These are phyloP conservation scores for Sphinx pinastri DNA, from an alignment of 2,888 invertebrate genomes.

Conservation along the genomic window DNA sequence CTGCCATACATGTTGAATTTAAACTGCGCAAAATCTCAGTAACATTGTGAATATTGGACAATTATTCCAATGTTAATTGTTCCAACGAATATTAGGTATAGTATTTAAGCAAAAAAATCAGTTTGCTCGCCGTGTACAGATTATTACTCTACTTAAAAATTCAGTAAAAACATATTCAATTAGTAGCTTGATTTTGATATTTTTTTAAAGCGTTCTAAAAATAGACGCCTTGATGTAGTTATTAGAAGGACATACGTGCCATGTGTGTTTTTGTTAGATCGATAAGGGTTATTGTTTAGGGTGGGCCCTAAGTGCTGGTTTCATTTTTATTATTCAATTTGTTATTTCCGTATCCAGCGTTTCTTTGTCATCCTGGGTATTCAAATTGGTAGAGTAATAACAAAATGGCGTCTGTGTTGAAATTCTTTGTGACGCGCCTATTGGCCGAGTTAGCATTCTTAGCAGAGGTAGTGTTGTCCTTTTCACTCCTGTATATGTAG, in stretches of 20 bases:
- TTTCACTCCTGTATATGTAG: conserved; percentile 18
- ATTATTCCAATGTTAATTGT: conserved; percentile 76
- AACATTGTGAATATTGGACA: conserved; percentile 75
- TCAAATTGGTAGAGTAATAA: conserved; percentile 62
- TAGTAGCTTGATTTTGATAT: conserved; percentile 9
- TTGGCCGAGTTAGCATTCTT: conserved; percentile 28
- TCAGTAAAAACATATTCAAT: conserved; percentile 17
- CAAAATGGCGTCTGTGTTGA: conserved; percentile 58
- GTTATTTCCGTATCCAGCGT: conserved; percentile 28
- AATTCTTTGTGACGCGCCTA: conserved; percentile 38
- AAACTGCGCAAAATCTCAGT: conserved; percentile 66
- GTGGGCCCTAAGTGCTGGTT: conserved; percentile 20
- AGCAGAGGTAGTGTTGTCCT: conserved; percentile 2
- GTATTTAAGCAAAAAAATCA: conserved; percentile 62
- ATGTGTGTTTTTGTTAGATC: conserved; percentile 13
- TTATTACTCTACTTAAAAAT: conserved; percentile 24
- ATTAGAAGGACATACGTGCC: neutral
- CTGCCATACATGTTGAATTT: conserved; percentile 77
- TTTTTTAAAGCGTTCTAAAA: neutral
- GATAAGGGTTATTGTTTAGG: neutral
- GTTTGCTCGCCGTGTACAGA: conserved; percentile 27
- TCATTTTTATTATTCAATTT: conserved; percentile 27
- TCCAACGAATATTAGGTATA: conserved; percentile 80
- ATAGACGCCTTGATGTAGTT: neutral
- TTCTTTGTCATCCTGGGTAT: conserved; percentile 39